Conservation (phyloP, 1,140 invertebrate species). For the Pseudobourletiella spinata region DNA sequence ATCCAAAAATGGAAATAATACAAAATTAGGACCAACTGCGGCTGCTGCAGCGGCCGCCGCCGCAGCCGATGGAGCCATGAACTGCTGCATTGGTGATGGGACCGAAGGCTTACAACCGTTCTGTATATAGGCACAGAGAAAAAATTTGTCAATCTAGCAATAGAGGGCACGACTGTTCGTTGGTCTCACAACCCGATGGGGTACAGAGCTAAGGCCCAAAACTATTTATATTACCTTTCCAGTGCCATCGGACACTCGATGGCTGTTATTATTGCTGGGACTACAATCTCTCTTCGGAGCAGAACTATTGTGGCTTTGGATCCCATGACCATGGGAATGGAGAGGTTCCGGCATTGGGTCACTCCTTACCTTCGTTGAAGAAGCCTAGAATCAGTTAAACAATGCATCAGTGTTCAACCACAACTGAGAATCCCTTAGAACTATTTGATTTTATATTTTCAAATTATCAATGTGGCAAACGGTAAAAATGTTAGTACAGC, state of each 20-base stretch:
- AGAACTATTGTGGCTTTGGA: neutral
- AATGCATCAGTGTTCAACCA: too few relatives aligned
- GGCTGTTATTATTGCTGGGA: constrained; percentile 1
- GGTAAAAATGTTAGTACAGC: too few relatives aligned
- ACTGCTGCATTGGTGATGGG: constrained; percentile 36
- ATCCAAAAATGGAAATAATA: constrained; percentile 54
- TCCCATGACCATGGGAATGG: neutral
- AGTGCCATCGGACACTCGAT: neutral
- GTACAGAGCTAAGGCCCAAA: neutral
- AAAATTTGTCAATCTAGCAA: too few relatives aligned
- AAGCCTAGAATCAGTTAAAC: too few relatives aligned
- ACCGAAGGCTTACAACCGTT: constrained; percentile 36
- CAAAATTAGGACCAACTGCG: constrained; percentile 45
- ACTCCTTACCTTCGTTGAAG: neutral
- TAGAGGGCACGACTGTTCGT: too few relatives aligned
- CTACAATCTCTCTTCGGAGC: neutral
- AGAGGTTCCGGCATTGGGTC: constrained; percentile 6
- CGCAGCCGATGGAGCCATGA: constrained; percentile 44
- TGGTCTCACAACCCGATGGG: too few relatives aligned
- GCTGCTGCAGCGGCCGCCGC: constrained; percentile 45
- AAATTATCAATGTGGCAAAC: too few relatives aligned
- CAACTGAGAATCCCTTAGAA: too few relatives aligned
- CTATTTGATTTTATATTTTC: too few relatives aligned
- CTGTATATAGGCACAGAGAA: constrained; percentile 4
- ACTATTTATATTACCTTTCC: constrained; percentile 2